phyloP scores from a whole-genome alignment of 2,113 vertebrate species.

The Sinocyclocheilus anophthalmus region DNA sequence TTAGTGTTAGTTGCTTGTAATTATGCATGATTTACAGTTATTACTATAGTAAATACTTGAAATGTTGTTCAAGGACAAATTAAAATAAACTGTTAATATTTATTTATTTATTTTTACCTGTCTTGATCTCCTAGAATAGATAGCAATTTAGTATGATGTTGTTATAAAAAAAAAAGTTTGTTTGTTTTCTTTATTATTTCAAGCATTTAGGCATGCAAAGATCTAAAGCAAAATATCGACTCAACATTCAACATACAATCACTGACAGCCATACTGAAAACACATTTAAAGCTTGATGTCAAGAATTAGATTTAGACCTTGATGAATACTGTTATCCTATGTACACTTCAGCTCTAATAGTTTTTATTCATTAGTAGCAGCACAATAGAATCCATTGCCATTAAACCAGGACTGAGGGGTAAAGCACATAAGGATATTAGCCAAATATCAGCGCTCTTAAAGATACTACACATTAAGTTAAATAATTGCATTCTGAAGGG shows the following conservation, averaged over 20 bases:
- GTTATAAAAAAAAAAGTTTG: too few relatives aligned
- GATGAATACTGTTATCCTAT: conserved; percentile 66
- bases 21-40: too few relatives aligned
- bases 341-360: conserved; percentile 69
- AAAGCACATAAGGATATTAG: conserved; percentile 47
- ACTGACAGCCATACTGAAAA: conserved; percentile 15
- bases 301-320: conserved; percentile 45
- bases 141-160: neutral
- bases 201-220: neutral
- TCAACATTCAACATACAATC: conserved; percentile 15
- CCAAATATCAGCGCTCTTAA: conserved; percentile 61
- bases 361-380: conserved; percentile 69
- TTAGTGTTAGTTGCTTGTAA: neutral
- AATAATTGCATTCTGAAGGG: conserved; percentile 75
- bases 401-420: conserved; percentile 16
- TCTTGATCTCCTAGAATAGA: neutral
- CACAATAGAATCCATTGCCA: conserved; percentile 61
- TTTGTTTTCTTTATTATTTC: neutral
- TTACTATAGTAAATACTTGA: too few relatives aligned
- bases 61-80: too few relatives aligned
- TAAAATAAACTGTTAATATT: neutral
- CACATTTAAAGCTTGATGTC: conserved; percentile 25
- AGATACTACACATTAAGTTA: conserved; percentile 69
- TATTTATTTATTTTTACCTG: too few relatives aligned
- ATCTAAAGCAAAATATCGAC: too few relatives aligned